Percentiles rank a stretch among this genome's conserved stretches.
These are phyloP conservation scores for Cynocephalus volans DNA, from an alignment of 2,113 vertebrate genomes.

Conservation along the genomic window DNA sequence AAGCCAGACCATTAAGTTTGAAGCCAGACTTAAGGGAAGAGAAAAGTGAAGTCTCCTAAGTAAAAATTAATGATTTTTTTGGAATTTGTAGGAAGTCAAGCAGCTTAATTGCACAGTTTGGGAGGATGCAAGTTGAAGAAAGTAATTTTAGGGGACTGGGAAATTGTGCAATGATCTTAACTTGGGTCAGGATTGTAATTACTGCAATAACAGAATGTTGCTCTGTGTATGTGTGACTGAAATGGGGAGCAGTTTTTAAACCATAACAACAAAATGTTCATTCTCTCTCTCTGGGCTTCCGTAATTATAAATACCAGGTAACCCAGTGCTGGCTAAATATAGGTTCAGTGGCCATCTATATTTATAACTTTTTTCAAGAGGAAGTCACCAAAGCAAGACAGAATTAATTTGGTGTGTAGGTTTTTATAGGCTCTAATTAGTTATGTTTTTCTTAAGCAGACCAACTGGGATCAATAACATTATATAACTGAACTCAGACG, in stretches of 20 bases:
- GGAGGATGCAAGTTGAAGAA: conserved; percentile 61
- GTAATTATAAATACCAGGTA: conserved; percentile 79
- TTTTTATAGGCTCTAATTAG: conserved; percentile 82
- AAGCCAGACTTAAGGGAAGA: background rate
- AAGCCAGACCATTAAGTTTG: background rate
- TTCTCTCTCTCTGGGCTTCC: conserved; percentile 42
- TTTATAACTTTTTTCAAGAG: conserved; percentile 73
- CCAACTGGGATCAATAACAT: conserved; percentile 71
- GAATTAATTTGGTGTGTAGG: conserved; percentile 76
- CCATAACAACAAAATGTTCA: conserved; percentile 72
- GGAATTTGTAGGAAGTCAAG: conserved; percentile 59
- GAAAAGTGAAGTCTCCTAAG: conserved; percentile 46
- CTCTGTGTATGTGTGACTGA: conserved; percentile 71
- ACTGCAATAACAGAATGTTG: conserved; percentile 65
- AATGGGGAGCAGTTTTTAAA: conserved; percentile 75
- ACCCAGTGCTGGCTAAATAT: conserved; percentile 73
- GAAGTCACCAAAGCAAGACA: conserved; percentile 74
- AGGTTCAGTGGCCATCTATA: conserved; percentile 69
- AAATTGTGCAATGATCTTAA: conserved; percentile 68
- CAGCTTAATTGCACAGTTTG: conserved; percentile 63
- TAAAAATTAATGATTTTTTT: conserved; percentile 68
- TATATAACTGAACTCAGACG: conserved; percentile 69
- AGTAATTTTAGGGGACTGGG: conserved; percentile 65
- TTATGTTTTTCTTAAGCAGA: conserved; percentile 76
- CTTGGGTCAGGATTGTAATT: conserved; percentile 75